Base-by-base conservation (phyloP, 35 echinoderm and acorn worm genomes). In the Diadema setosum region DNA sequence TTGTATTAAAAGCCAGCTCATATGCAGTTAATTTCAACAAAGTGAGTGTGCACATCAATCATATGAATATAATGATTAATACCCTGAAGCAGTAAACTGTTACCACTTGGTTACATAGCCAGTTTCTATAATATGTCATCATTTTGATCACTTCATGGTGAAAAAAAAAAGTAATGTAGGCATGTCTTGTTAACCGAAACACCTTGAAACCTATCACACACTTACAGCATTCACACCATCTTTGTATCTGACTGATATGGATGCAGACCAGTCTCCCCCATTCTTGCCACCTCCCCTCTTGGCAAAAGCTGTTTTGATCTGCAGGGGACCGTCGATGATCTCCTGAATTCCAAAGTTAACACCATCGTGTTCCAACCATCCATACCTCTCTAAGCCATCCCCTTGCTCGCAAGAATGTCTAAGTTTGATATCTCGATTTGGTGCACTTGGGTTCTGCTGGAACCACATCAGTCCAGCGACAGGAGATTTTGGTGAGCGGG, bases 381-480 rank as follows among this genome's bases (percentile, higher is more conserved):
- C 96, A 69, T 93, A 98, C 27, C 87, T 82, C 31, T 90, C 84
- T 18, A 99, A 84, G 15, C 75, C 78, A 84, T 99, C 96, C 52
- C 89, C 89, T 74, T 99, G 96, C 37, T 99, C 96, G 87, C 96
- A 99, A 30, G 85, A 92, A 56, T 99, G 96, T 6, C 96, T 90
- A 17, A 99, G 56, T 17, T 93, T 82, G 20, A 99, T 65, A 37
- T 83, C 86, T 58, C 85, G 73, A 49, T 96, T 85, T 40, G 88
- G 89, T 75, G 92, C 83, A 49, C 84, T 70, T 18, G 31, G 32
- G 48, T 52, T 49, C 61, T 93, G 91, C 46, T 21, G 83, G 61
- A 99, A 99, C 96, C 96, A 99, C 96, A 99, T 99, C 24, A 99
- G 58, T 14, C 96, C 96, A n/a, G 93, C 94, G 3, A 99, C 96